phyloP scores from a whole-genome alignment of 2,113 vertebrate genomes.

The Conger conger region DNA sequence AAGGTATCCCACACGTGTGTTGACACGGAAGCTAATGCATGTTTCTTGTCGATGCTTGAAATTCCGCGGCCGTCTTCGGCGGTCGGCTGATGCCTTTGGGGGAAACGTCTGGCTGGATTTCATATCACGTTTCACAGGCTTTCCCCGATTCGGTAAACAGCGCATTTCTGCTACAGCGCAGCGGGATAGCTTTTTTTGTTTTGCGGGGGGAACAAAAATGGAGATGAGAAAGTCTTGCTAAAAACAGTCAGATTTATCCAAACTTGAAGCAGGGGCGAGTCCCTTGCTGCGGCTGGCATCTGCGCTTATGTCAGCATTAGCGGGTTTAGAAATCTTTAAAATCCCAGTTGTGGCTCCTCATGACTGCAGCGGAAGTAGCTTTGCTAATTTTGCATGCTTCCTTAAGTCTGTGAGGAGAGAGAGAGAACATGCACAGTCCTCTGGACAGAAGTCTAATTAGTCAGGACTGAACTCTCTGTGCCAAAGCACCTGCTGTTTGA shows the following conservation, averaged over 20 bases:
- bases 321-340: not conserved
- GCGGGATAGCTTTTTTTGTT: not conserved
- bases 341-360: not conserved
- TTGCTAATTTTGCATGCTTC: not conserved
- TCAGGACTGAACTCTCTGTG: not conserved
- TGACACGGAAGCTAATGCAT: not conserved
- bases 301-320: not conserved
- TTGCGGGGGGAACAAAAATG: not conserved
- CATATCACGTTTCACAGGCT: not conserved
- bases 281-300: not conserved
- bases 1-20: constrained; percentile 3
- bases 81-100: not conserved
- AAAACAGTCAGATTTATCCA: not conserved
- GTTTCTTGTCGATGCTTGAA: not conserved
- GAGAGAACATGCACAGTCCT: not conserved
- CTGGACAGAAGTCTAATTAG: not conserved
- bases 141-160: not conserved
- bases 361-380: too few relatives aligned
- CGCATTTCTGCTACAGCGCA: not conserved
- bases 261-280: not conserved
- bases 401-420: not conserved
- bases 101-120: not conserved
- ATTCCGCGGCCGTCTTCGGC: not conserved
- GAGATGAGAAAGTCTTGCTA: not conserved
- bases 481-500: not conserved